Base-by-base conservation (phyloP, 1,140 invertebrate species). In the Dendrolimus kikuchii region DNA sequence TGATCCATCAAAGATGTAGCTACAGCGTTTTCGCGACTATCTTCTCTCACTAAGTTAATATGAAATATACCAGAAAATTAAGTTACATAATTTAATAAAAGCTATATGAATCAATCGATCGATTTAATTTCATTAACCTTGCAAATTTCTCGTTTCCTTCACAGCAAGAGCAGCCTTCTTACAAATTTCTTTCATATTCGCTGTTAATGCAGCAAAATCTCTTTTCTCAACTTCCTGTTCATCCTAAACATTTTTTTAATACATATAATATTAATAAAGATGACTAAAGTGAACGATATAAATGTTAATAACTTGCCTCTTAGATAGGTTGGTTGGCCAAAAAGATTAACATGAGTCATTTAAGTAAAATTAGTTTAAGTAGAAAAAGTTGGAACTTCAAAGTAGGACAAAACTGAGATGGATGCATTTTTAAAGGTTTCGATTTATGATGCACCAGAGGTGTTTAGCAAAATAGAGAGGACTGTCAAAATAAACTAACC, bases 151-250 rank as follows among this genome's bases (percentile, higher is more conserved):
- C 5, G 68, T 74, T 42, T 73, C 56, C 36, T 73, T 57, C 0
- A 85, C 67, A 2, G 72, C 76, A 38, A 64, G 55, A 0, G 73
- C 71, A 0, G 81, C 77, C 50, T 80, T 64, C n/a, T 61, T 61
- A 42, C 71, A 77, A 2, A 85, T 65, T 4, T 66, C 66, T 43
- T 77, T 76, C 76, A 85, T 77, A n/a, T 82, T 79, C 0, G 66
- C 69, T 0, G 66, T 79, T 6, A 84, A 38, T 1, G 45, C 45
- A 0, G 59, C 64, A 45, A 84, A 40, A 49, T 49, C 48, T 40
- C 38, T 38, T 49, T 49, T 49, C 2, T 40, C 5, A 49, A 40
- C 43, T 45, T n/a, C 43, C 43, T 9, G n/a, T 45, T 45, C 6
- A 5, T 5, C 43, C 43, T 45, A 9, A 8, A 5, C 43, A 10